These are phyloP conservation scores for Cyprichromis sp. DNA, from an alignment of 2,113 vertebrate genomes.

Conservation along the genomic window DNA sequence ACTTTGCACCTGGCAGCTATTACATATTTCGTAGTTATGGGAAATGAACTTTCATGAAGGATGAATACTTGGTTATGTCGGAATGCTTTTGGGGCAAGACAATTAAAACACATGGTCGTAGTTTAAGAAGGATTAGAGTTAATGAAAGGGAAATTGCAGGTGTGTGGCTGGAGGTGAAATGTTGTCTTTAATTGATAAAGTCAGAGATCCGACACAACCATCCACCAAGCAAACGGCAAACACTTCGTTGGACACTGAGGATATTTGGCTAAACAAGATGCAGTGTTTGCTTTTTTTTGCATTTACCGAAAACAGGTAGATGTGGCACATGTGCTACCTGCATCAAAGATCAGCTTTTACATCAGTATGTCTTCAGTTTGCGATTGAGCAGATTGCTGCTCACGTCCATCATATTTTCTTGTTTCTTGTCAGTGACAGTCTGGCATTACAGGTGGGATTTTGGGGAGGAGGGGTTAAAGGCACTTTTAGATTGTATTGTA, in stretches of 20 bases:
- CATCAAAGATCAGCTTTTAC: not conserved
- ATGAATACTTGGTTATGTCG: not conserved
- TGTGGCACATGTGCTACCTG: not conserved
- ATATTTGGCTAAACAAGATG: not conserved
- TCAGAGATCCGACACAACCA: not conserved
- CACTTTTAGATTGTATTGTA: not conserved
- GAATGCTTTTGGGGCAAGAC: not conserved
- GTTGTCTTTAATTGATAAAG: not conserved
- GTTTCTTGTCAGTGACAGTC: not conserved
- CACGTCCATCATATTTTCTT: no score
- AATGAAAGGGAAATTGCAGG: not conserved
- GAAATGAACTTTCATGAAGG: not conserved
- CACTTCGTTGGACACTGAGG: fast-evolving
- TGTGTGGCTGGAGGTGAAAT: not conserved
- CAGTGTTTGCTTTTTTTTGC: not conserved
- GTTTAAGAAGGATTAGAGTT: not conserved
- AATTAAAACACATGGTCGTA: not conserved
- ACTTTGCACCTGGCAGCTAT: not conserved
- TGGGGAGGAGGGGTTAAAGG: not conserved
- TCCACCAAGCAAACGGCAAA: not conserved
- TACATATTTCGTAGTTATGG: not conserved
- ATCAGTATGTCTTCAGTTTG: not conserved
- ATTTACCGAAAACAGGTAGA: not conserved
- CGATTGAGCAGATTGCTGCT: not conserved
- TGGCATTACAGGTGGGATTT: not conserved